phyloP scores from a whole-genome alignment of 92 coral and sea anemone genomes.

The Zoanthus sansibaricus region DNA sequence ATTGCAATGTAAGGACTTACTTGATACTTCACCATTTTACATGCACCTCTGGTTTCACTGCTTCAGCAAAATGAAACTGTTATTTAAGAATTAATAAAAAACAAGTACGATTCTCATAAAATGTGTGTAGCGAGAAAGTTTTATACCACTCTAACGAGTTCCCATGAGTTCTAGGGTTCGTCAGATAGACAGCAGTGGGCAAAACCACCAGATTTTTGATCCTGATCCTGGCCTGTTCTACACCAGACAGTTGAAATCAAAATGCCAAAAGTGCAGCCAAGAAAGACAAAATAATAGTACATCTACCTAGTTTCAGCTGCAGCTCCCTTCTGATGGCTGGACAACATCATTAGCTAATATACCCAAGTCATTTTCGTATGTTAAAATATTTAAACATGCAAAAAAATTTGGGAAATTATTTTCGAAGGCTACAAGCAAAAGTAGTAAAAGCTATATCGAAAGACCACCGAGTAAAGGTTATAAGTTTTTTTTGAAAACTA shows the following conservation, averaged over 20 bases:
- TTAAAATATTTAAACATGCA: slow-evolving; percentile 63
- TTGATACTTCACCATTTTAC: no score
- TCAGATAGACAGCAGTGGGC: slow-evolving; percentile 32
- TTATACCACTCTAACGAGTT: slow-evolving; percentile 25
- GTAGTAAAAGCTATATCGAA: slow-evolving; percentile 16
- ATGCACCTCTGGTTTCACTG: no score
- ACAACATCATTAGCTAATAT: slow-evolving; percentile 57
- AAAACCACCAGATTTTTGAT: slow-evolving; percentile 55
- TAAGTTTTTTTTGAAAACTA: slow-evolving; percentile 71
- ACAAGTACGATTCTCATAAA: no score
- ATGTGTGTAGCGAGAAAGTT: background rate
- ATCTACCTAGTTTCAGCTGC: slow-evolving; percentile 20
- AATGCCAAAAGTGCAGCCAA: slow-evolving; percentile 48
- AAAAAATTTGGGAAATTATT: background rate
- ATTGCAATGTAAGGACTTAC: no score
- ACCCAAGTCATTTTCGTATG: slow-evolving; percentile 64
- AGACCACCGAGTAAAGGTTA: slow-evolving; percentile 72
- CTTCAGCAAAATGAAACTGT: no score
- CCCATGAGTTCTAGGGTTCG: slow-evolving; percentile 27
- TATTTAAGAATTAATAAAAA: no score
- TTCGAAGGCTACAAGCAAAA: no score
- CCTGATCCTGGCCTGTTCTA: slow-evolving; percentile 68
- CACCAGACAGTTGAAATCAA: slow-evolving; percentile 59
- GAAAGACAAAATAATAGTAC: slow-evolving; percentile 31
- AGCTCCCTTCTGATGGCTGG: slow-evolving; percentile 56